Evolutionary conservation across 1,140 invertebrate species (phyloP), one percentile per base, ranked within the genome.

Genomic region (Carposina sasakii): DNA sequence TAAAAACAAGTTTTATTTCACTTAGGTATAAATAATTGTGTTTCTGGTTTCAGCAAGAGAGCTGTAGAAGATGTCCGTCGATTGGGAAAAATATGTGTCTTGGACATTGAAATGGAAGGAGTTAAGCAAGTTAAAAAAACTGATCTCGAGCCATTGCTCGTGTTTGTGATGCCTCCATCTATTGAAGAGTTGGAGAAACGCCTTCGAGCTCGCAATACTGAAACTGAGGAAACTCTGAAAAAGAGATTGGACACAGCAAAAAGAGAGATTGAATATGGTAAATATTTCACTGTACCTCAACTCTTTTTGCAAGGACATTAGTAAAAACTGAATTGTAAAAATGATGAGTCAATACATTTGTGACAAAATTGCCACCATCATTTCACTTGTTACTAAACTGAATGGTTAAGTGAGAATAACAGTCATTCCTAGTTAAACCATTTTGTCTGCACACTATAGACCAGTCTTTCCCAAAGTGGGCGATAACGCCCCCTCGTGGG

Each of bases 71-170:
- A 91, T 60, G 93, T 99, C 0, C 88, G 90, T 46, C 83, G 87
- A 10, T 84, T 88, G 36, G 97, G 96, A 1, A 94, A 93, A 75
- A 91, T 98, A 13, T 99, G 97, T 74, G 91, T 99, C 23, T 77
- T 99, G 44, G 98, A 99, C 71, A 96, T 99, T 63, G 98, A 99
- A 56, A 91, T 96, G 21, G 93, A 99, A 88, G 98, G 98, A 23
- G 98, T 99, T 0, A 94, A 94, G 63, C 81, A 84, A 63, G 92
- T 99, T 2, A 97, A 96, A 67, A 86, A 90, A 17, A 94, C 92
- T 24, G 88, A 94, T 54, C 83, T 98, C 9, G 90, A 97, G 81
- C 92, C 97, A 1, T 76, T 93, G 50, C 92, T 93, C 60, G 89
- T 99, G 8, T 99, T 99, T 75, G 89, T 99, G n/a, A 94, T 94